Conservation (phyloP, 23 tunicate species). For the Trididemnum nubilum region DNA sequence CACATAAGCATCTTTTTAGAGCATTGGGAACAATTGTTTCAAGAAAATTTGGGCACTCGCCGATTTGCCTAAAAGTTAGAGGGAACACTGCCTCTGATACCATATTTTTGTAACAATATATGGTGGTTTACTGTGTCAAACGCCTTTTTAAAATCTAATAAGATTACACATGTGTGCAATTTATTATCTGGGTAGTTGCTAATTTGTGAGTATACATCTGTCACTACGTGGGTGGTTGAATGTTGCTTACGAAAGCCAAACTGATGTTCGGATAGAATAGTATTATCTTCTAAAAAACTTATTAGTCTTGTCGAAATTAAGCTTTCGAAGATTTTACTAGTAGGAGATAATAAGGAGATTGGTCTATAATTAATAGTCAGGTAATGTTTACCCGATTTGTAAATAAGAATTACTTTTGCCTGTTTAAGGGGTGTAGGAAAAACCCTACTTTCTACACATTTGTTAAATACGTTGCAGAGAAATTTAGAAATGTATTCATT, state of each 20-base stretch:
- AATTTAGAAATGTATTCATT: background rate
- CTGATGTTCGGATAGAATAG: background rate
- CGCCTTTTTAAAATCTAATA: background rate
- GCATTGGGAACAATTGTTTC: no score
- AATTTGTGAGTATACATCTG: background rate
- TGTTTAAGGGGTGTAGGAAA: background rate
- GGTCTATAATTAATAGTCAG: background rate
- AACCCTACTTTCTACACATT: background rate
- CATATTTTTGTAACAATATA: no score
- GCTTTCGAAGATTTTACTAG: background rate
- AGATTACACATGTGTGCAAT: background rate
- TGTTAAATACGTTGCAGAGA: background rate
- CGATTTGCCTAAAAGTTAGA: no score
- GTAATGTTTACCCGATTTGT: background rate
- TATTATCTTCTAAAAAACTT: background rate
- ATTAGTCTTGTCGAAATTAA: background rate
- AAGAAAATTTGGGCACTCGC: no score
- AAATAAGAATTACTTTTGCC: background rate
- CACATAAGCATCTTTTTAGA: no score
- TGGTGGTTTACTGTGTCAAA: constrained; percentile 8
- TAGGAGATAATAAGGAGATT: background rate
- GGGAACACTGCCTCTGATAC: no score
- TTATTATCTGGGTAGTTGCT: background rate
- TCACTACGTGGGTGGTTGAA: background rate
- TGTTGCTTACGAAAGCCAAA: background rate